Base-by-base conservation (phyloP, 2,113 vertebrate genomes). In the Coptodon bakossiorum region DNA sequence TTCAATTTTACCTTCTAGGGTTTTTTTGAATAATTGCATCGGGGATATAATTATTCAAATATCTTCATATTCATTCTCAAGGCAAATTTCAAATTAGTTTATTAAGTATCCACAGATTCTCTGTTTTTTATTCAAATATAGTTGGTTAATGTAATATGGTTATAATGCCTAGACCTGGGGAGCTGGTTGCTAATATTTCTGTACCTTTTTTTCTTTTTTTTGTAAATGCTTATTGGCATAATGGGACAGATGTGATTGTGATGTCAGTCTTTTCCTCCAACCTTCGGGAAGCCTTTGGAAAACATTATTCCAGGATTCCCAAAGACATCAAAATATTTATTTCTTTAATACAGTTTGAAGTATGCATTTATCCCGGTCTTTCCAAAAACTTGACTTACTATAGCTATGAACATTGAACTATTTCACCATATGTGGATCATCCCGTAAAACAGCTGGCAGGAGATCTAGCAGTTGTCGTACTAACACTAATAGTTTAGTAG, bases 31-130 rank as follows among this genome's bases (percentile, higher is more conserved):
- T 89, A 91, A 86, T 89, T 92, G 52, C 82, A 59, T 84, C 24
- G 3, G 48, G 13, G 27, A 27, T 76, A 85, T 88, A 86, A 90
- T 88, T 90, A 87, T 90, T 87, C 27, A 88, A 86, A 90, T 91
- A 80, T 87, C 52, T 66, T 63, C 22, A 54, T 71, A 76, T 81
- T 86, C 6, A 84, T 87, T 91, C 82, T 90, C 22, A 16, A 82
- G 56, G 89, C 89, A 76, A 84, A 82, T 88, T 90, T 86, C 0
- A 6, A 91, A 90, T 83, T 29, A 40, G 53, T 90, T 90, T 68
- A 81, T 91, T 83, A 73, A 66, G 45, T 78, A 63, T 54, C 27
- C 1, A 7, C 45, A 78, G 10, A 78, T 52, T 78, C 38, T 71
- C 45, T 52, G 45, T 52, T 52, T 78, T 78, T n/a, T 31, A 50